phyloP scores from a whole-genome alignment of 1,140 invertebrate species.

The Colletes latitarsis region DNA sequence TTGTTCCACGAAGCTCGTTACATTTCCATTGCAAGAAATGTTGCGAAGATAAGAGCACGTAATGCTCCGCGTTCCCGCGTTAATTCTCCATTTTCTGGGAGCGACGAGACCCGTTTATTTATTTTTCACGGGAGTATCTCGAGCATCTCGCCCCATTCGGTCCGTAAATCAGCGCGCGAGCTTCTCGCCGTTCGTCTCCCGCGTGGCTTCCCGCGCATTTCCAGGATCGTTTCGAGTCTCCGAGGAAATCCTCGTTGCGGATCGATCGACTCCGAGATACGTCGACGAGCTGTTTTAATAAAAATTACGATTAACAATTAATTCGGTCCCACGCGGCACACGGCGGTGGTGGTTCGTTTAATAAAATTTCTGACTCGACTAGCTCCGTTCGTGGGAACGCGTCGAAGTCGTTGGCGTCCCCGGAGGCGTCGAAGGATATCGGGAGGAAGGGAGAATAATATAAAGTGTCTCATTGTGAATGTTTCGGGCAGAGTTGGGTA shows the following conservation, averaged over 20 bases:
- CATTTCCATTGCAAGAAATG: too few species aligned
- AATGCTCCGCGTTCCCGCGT: neutral
- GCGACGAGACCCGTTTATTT: neutral
- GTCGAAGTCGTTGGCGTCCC: neutral
- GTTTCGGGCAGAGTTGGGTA: neutral
- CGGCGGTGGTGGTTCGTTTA: conserved; percentile 11
- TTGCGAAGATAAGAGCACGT: neutral
- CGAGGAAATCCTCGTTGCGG: conserved; percentile 47
- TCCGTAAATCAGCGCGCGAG: neutral
- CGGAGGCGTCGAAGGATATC: conserved; percentile 18
- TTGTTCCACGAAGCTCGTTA: too few species aligned
- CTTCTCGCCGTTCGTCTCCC: conserved; percentile 1
- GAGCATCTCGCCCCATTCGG: neutral
- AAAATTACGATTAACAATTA: conserved; percentile 64
- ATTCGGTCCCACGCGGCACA: conserved; percentile 33
- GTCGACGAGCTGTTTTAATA: conserved; percentile 34
- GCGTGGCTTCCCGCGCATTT: conserved; percentile 6
- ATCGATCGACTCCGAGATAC: conserved; percentile 20
- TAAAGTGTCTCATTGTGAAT: conserved; percentile 22
- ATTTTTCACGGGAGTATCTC: neutral
- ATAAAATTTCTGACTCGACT: conserved; percentile 33
- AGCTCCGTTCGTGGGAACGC: neutral
- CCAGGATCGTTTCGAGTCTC: conserved; percentile 26
- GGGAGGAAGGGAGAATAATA: conserved; percentile 16
- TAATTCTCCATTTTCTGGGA: conserved; percentile 31